Evolutionary conservation across 2,797 vertebrate genomes (phyloP), one percentile per base, ranked within the genome.

Genomic region (Dendrocincla tyrannina): DNA sequence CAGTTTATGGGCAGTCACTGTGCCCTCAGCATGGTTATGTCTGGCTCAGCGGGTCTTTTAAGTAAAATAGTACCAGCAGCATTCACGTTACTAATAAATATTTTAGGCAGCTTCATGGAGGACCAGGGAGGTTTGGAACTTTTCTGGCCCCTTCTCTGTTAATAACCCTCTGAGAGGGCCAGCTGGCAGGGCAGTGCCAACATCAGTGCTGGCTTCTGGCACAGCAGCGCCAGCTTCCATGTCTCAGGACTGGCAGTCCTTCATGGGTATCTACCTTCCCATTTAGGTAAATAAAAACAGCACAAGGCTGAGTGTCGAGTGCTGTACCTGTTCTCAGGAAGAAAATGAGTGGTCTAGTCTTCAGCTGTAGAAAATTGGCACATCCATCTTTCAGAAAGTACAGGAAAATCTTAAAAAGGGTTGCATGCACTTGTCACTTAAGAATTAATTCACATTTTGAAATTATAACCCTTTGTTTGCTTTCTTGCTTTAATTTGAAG

Each of bases 201-300:
- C 16, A 10, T 88, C 75, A 89, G 70, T 30, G 15, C 73, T 4
- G 8, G 50, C 58, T 46, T 53, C 47, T 10, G 41, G 59, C 60
- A 44, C 47, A 35, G 76, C 75, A 94, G 90, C 35, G 55, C 85
- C 89, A 32, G n/a, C 66, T 73, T 93, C 82, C 17, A 5, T 14
- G 2, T 67, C 93, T 47, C 42, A 46, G 44, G 90, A 86, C 44
- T 74, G 69, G 16, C 63, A 82, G 11, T 87, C 95, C 7, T 60
- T 89, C 5, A 15, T 30, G 33, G 93, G 82, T 11, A 22, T 83
- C 46, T 96, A 35, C 47, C 73, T 95, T 49, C 49, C 94, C n/a
- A 17, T 69, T 55, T 35, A 90, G 32, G 91, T 95, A 88, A 95
- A 82, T 23, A 69, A 59, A 60, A 70, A 46, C 47, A 82, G 32